Conservation (phyloP, 2,888 invertebrate species). For the Amphipoea lucens region DNA sequence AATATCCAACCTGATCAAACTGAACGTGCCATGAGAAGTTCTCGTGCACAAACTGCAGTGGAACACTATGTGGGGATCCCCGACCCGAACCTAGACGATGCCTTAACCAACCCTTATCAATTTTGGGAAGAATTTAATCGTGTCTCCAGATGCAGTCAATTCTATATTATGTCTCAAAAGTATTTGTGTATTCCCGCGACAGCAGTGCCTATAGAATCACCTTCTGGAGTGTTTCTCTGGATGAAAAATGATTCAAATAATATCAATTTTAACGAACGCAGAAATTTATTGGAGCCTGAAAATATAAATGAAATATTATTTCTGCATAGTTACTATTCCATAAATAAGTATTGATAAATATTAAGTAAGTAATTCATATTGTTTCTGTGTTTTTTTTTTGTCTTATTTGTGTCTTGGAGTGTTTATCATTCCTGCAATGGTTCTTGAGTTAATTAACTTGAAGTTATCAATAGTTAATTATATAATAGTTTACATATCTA, state of each 20-base stretch:
- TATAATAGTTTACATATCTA: background rate
- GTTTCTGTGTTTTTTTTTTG: background rate
- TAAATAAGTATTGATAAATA: background rate
- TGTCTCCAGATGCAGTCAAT: background rate
- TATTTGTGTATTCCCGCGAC: conserved; percentile 19
- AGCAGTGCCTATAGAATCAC: background rate
- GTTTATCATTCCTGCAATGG: background rate
- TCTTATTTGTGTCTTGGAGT: background rate
- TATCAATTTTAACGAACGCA: conserved; percentile 6
- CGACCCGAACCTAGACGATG: background rate
- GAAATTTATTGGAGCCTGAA: conserved; percentile 17
- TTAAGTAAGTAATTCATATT: background rate
- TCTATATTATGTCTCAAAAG: conserved; percentile 11
- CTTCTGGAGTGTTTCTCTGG: background rate
- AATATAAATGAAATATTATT: conserved; percentile 21
- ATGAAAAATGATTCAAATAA: conserved; percentile 1
- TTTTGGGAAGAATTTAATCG: conserved; percentile 12
- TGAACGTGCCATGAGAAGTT: background rate
- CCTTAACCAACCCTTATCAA: background rate
- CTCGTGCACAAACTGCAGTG: background rate
- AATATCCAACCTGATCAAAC: background rate
- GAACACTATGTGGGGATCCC: background rate
- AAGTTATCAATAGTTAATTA: too few species aligned
- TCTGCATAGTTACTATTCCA: conserved; percentile 15
- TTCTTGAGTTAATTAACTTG: background rate